Base-by-base conservation (phyloP, 2,113 vertebrate genomes). In the Caretta caretta region DNA sequence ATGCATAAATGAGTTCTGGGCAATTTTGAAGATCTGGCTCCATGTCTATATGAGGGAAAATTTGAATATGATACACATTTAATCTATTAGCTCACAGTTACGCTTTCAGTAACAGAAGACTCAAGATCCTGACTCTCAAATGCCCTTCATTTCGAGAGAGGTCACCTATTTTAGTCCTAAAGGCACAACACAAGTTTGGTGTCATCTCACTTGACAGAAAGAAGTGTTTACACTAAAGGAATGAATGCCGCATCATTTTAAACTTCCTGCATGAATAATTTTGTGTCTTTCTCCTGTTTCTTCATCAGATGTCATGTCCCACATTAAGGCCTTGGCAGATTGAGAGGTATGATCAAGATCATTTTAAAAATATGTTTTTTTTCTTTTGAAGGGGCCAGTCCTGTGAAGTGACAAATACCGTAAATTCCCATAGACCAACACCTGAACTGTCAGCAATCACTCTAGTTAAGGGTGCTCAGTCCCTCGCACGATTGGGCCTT, bases 181-280 rank as follows among this genome's bases (percentile, higher is more conserved):
- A 27, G 72, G 72, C 24, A 48, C 38, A 12, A 76, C 24, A 25
- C 11, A 27, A 76, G 24, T 46, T 25, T 76, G 22, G 22, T 13
- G 42, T 46, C 72, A 11, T 42, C 19, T 76, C 12, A 13, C 11
- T 27, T 48, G 42, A 46, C 72, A 46, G 38, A 93, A 96, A 96
- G 82, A 82, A 69, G 54, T 85, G 86, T 94, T 96, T 90, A 59
- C 87, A 80, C 90, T 92, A 86, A 92, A 48, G 35, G 90, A 88
- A 0, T 72, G n/a, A 38, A 76, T 76, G 20, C 72, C 13, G 24
- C 0, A 1, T 85, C 57, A 91, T 85, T 96, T 91, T 87, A 87
- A n/a, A 87, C 90, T 94, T 96, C 94, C 94, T 94, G 84, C 11
- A 6, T 95, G 76, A 90, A 91, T 91, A 5, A 89, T 19, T 91